Evolutionary conservation across 2,797 vertebrate genomes (phyloP).

Genomic region (Peromyscus attwateri): DNA sequence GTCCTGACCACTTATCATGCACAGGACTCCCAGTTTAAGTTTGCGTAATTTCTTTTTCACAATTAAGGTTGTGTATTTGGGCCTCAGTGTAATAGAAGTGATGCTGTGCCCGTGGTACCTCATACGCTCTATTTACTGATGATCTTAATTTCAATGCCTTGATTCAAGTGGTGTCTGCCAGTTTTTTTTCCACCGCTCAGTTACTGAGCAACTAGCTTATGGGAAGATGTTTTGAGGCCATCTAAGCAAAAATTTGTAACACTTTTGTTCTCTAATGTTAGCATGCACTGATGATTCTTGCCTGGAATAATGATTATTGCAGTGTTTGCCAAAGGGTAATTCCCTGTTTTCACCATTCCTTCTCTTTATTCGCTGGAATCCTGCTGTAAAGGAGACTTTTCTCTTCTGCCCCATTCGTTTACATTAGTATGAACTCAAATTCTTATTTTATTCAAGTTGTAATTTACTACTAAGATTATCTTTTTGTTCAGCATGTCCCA

Average conservation of each 20-base stretch:
- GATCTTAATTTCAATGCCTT: slow-evolving; percentile 22
- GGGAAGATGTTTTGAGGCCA: slow-evolving; percentile 26
- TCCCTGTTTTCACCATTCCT: neutral
- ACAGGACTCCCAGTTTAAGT: neutral
- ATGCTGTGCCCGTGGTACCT: neutral
- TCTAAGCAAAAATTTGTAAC: neutral
- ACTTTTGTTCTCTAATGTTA: slow-evolving; percentile 54
- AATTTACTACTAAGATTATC: slow-evolving; percentile 17
- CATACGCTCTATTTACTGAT: neutral
- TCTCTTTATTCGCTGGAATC: neutral
- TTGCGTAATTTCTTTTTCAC: neutral
- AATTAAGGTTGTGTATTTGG: neutral
- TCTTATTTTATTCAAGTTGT: slow-evolving; percentile 53
- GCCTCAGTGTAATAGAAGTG: neutral
- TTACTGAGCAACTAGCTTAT: slow-evolving; percentile 17
- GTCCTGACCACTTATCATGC: neutral
- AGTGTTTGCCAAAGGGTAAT: neutral
- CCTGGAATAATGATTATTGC: neutral
- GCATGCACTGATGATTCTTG: slow-evolving; percentile 38
- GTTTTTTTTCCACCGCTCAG: neutral
- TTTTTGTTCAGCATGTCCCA: neutral
- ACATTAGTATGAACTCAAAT: neutral
- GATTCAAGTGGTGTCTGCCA: neutral
- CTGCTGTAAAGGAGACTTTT: neutral
- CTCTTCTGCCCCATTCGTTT: slow-evolving; percentile 10